These are phyloP conservation scores for Amblyjoppa proteus DNA, from an alignment of 2,888 invertebrate species.

Conservation along the genomic window DNA sequence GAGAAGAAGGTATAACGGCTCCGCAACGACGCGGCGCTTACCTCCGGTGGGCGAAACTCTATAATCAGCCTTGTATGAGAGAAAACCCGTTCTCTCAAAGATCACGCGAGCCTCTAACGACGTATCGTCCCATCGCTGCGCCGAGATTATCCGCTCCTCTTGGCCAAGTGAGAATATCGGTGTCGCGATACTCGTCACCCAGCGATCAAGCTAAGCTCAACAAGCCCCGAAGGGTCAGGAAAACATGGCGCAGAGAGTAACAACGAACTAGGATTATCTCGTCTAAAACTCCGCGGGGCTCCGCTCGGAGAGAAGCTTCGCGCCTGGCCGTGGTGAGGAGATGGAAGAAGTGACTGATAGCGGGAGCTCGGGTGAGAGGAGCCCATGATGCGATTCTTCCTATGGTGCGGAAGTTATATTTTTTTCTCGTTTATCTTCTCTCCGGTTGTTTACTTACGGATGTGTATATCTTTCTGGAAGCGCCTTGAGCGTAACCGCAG, in stretches of 20 bases:
- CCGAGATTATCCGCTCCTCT: constrained; percentile 41
- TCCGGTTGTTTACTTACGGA: constrained; percentile 79
- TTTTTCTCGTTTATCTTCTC: not conserved
- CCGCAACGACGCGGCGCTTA: constrained; percentile 41
- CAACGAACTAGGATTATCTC: constrained; percentile 79
- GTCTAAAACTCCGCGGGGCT: constrained; percentile 71
- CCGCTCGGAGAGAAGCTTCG: constrained; percentile 44
- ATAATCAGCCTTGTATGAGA: not conserved
- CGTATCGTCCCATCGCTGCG: not conserved
- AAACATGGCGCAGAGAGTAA: constrained; percentile 76
- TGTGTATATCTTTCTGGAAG: constrained; percentile 88
- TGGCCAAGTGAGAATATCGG: constrained; percentile 67
- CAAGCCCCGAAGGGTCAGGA: constrained; percentile 78
- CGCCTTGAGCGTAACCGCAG: constrained; percentile 90
- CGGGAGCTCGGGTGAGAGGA: constrained; percentile 62
- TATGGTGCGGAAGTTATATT: not conserved
- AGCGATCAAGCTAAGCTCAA: constrained; percentile 82
- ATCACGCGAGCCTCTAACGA: not conserved
- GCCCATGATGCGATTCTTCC: constrained; percentile 45
- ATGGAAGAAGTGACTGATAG: constrained; percentile 61
- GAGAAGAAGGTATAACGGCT: constrained; percentile 72
- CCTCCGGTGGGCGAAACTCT: constrained; percentile 13
- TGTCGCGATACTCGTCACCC: constrained; percentile 77
- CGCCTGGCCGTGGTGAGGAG: constrained; percentile 21
- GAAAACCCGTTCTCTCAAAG: not conserved